phyloP scores from a whole-genome alignment of 2,888 invertebrate genomes.

The Automeris io region DNA sequence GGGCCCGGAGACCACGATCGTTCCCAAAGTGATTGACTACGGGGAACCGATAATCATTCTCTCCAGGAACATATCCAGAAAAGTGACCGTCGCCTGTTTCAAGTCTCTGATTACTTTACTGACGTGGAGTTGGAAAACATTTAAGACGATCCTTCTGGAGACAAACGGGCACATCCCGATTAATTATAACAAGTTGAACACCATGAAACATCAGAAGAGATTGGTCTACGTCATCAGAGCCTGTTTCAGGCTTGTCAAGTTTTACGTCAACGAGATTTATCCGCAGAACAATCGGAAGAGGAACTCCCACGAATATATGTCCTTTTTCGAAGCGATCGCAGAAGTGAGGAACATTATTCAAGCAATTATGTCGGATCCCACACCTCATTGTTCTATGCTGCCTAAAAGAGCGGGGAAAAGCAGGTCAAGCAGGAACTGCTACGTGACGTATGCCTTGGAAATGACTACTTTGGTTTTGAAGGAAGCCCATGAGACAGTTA shows the following conservation, averaged over 20 bases:
- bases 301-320: slow-evolving; percentile 81
- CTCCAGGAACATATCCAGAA: slow-evolving; percentile 90
- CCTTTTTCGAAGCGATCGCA: slow-evolving; percentile 90
- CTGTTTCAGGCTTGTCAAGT: slow-evolving; percentile 86
- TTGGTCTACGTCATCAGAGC: slow-evolving; percentile 92
- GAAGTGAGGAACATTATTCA: slow-evolving; percentile 89
- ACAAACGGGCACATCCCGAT: slow-evolving; percentile 61
- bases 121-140: slow-evolving; percentile 95
- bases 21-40: slow-evolving; percentile 38
- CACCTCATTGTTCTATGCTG: slow-evolving; percentile 53
- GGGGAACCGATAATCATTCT: slow-evolving; percentile 90
- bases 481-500: slow-evolving; percentile 94
- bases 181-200: slow-evolving; percentile 69
- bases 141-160: slow-evolving; percentile 70
- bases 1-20: slow-evolving; percentile 61
- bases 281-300: slow-evolving; percentile 80
- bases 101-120: slow-evolving; percentile 88
- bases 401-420: slow-evolving; percentile 51
- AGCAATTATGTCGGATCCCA: slow-evolving; percentile 86
- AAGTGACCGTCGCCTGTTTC: slow-evolving; percentile 91
- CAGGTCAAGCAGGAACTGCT: slow-evolving; percentile 56
- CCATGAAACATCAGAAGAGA: slow-evolving; percentile 85
- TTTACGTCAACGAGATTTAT: slow-evolving; percentile 94
- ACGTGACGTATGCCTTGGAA: slow-evolving; percentile 70
- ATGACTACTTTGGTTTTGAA: slow-evolving; percentile 86